Conservation (phyloP, 2,888 invertebrate genomes). For the Carpatolechia fugitivella region DNA sequence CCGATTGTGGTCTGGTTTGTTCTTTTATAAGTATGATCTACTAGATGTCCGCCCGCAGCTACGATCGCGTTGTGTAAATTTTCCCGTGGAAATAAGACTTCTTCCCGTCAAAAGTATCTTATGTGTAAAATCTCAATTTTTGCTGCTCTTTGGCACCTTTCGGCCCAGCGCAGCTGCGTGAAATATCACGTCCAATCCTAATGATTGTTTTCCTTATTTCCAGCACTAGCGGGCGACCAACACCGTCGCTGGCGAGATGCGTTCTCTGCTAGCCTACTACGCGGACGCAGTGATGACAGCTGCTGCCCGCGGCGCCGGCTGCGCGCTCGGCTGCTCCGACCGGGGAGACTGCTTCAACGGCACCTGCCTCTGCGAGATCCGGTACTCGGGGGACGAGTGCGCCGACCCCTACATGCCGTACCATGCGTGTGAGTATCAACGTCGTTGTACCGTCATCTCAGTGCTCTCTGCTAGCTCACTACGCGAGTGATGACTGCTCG, state of each 20-base stretch:
- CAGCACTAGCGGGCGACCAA: conserved; percentile 49
- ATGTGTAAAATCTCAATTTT: too few relatives aligned
- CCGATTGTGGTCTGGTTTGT: too few relatives aligned
- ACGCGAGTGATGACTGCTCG: conserved; percentile 75
- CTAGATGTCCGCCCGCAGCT: too few relatives aligned
- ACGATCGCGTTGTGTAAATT: too few relatives aligned
- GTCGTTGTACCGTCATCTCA: too few relatives aligned
- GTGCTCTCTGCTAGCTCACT: conserved; percentile 72
- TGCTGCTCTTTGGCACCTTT: too few relatives aligned
- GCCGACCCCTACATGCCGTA: conserved; percentile 91
- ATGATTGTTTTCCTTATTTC: conserved; percentile 25
- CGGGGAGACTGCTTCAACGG: conserved; percentile 95
- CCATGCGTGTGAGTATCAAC: conserved; percentile 72
- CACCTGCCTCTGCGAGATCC: conserved; percentile 94
- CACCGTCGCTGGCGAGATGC: conserved; percentile 60
- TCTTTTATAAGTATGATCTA: too few relatives aligned
- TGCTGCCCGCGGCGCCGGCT: conserved; percentile 73
- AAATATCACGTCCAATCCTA: too few relatives aligned
- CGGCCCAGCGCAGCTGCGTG: too few relatives aligned
- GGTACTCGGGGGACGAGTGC: conserved; percentile 91
- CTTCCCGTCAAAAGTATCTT: too few relatives aligned
- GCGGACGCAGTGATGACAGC: conserved; percentile 70
- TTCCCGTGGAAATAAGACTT: too few relatives aligned
- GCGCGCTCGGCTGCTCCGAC: conserved; percentile 90
- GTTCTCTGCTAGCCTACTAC: conserved; percentile 71